Evolutionary conservation across 2,797 vertebrate genomes (phyloP).

Genomic region (Oryzias sinensis): DNA sequence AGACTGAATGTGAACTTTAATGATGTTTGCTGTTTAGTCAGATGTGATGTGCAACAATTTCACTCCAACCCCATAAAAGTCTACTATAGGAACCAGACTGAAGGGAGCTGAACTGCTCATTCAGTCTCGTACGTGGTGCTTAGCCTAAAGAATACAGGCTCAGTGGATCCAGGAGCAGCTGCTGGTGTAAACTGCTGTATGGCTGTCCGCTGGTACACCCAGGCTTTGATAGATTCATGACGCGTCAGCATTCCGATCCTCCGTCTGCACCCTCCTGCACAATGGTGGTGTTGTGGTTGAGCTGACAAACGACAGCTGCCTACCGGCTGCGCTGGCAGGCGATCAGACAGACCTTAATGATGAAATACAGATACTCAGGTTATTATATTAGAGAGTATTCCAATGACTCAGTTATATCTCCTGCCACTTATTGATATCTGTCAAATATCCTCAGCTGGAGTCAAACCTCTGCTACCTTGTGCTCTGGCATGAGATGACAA

Average conservation of each 20-base stretch:
- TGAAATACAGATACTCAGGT: background rate
- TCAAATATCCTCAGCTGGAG: constrained; percentile 7
- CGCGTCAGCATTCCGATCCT: constrained; percentile 56
- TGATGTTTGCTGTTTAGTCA: constrained; percentile 9
- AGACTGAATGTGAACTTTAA: constrained; percentile 15
- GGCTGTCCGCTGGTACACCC: constrained; percentile 47
- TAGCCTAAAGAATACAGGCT: constrained; percentile 48
- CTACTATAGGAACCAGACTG: constrained; percentile 21
- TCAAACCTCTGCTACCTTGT: background rate
- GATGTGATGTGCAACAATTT: constrained; percentile 7
- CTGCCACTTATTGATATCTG: constrained; percentile 4
- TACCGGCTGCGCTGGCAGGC: constrained; percentile 37
- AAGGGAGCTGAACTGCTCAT: background rate
- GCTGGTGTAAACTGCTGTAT: constrained; percentile 49
- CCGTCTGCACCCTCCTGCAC: constrained; percentile 64
- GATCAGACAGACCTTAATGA: constrained; percentile 29
- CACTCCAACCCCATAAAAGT: constrained; percentile 27
- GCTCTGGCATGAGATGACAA: background rate
- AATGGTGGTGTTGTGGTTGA: constrained; percentile 73
- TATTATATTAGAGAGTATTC: background rate
- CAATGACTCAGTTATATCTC: background rate
- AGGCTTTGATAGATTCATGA: constrained; percentile 66
- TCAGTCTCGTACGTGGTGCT: constrained; percentile 25
- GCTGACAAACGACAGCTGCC: constrained; percentile 69
- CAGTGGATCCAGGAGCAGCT: constrained; percentile 57